Percentiles rank a stretch among this genome's conserved stretches.
These are phyloP conservation scores for Gymnoscopelus microlampas DNA, from an alignment of 2,797 vertebrate genomes.

Conservation along the genomic window DNA sequence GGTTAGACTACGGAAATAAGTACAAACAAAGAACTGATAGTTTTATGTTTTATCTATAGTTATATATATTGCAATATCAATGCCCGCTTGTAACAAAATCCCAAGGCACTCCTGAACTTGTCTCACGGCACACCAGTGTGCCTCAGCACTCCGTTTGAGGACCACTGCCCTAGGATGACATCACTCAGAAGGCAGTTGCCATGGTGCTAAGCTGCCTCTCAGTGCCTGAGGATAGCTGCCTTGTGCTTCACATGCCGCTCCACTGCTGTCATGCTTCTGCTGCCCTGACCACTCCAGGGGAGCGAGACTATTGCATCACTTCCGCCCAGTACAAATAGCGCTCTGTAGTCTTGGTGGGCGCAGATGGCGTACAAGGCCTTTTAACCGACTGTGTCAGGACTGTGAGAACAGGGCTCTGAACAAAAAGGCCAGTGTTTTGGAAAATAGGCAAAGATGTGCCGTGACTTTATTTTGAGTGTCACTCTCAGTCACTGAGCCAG, in stretches of 20 bases:
- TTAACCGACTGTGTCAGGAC: conserved; percentile 36
- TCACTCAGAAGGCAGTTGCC: conserved; percentile 44
- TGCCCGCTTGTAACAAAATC: too few species aligned
- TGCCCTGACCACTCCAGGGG: conserved; percentile 37
- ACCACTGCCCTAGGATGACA: conserved; percentile 31
- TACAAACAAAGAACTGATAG: too few species aligned
- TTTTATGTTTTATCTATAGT: too few species aligned
- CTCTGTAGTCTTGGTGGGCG: conserved; percentile 52
- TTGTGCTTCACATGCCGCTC: conserved; percentile 42
- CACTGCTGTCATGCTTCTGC: conserved; percentile 39
- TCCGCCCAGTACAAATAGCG: conserved; percentile 69
- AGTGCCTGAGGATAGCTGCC: conserved; percentile 36
- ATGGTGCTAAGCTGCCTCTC: conserved; percentile 47
- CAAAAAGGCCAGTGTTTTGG: conserved; percentile 67
- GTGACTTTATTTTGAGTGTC: conserved; percentile 38
- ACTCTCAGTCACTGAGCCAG: conserved; percentile 16
- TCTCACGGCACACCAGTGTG: too few species aligned
- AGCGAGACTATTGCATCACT: conserved; percentile 65
- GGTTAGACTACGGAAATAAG: too few species aligned
- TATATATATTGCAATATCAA: too few species aligned
- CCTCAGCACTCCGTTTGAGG: too few species aligned
- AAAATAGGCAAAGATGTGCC: conserved; percentile 17
- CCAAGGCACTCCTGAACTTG: too few species aligned
- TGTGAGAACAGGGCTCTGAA: conserved; percentile 40
- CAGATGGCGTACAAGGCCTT: conserved; percentile 50